Evolutionary conservation across 2,113 vertebrate genomes (phyloP), one percentile per base, ranked within the genome.

Genomic region (Alces alces): DNA sequence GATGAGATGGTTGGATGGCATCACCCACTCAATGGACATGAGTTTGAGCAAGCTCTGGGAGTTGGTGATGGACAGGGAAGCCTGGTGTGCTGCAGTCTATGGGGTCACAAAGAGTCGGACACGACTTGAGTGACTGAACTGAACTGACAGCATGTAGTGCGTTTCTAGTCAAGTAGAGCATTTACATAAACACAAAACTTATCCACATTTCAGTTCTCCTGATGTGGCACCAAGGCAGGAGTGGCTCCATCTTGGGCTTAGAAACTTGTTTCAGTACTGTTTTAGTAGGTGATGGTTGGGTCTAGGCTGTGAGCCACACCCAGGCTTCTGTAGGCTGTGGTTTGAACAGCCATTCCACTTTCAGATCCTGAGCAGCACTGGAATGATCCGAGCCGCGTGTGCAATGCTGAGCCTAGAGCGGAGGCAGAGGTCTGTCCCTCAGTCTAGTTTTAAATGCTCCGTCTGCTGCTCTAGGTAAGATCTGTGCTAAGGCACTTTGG

Each of bases 401-500:
- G 6, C 1, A 2, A 21, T 5, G 2, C n/a, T 11, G 21, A 52
- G 43, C 39, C 79, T 55, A 30, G 39, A 64, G 21, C 2, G 6
- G 7, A 27, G 19, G 36, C 33, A 6, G 47, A 17, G 25, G 11
- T 12, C 28, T 16, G 2, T 5, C 15, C 3, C 23, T 50, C 27
- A 39, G 19, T 33, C 55, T 23, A 39, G 14, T 27, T 33, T 52
- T 58, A 17, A 0, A 4, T 8, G 6, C 8, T 85, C n/a, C 11
- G 4, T 58, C 4, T 3, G 17, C 17, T 25, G 16, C 9, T 13
- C 13, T 50, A 39, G 13, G 7, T 21, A 11, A 19, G 57, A 9
- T 43, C 50, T 6, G 0, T 19, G 12, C 2, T 0, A 5, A 5
- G 83, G 33, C 7, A 5, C 12, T 30, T 16, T 8, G 11, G 10